Evolutionary conservation across 2,888 invertebrate genomes (phyloP).

Genomic region (Cerceris ruficornis): DNA sequence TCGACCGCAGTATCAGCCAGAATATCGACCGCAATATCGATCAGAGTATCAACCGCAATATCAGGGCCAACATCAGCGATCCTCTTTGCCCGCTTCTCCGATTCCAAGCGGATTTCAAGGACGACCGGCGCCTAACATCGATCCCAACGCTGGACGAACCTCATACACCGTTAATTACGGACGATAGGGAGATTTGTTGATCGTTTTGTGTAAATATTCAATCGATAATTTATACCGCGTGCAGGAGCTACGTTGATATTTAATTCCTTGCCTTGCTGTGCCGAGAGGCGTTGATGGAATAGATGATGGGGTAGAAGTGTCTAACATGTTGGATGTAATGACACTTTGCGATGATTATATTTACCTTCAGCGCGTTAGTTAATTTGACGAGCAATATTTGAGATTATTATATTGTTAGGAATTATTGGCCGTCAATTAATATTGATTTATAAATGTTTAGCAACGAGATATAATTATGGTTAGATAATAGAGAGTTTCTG

Average conservation of each 20-base stretch:
- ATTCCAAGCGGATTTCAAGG: conserved; percentile 77
- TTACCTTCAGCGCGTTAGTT: too few relatives aligned
- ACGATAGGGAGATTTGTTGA: conserved; percentile 78
- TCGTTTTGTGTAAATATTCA: conserved; percentile 48
- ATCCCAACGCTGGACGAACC: conserved; percentile 85
- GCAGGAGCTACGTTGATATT: neutral
- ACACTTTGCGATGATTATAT: too few relatives aligned
- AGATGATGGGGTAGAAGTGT: too few relatives aligned
- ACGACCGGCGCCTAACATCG: conserved; percentile 89
- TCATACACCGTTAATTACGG: conserved; percentile 91
- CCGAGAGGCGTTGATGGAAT: too few relatives aligned
- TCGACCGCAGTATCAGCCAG: conserved; percentile 58
- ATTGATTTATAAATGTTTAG: too few relatives aligned
- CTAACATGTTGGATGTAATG: too few relatives aligned
- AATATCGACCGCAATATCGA: conserved; percentile 78
- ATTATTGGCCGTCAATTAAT: too few relatives aligned
- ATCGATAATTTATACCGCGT: conserved; percentile 27
- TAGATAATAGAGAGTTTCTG: too few relatives aligned
- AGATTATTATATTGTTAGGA: too few relatives aligned
- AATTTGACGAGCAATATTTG: too few relatives aligned
- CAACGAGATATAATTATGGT: too few relatives aligned
- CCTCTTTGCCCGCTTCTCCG: conserved; percentile 53
- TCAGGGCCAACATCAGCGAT: conserved; percentile 75
- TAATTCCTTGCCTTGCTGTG: neutral
- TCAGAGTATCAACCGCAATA: conserved; percentile 79